Base-by-base conservation (phyloP, 1,140 invertebrate genomes). In the Epicauta chinensis region DNA sequence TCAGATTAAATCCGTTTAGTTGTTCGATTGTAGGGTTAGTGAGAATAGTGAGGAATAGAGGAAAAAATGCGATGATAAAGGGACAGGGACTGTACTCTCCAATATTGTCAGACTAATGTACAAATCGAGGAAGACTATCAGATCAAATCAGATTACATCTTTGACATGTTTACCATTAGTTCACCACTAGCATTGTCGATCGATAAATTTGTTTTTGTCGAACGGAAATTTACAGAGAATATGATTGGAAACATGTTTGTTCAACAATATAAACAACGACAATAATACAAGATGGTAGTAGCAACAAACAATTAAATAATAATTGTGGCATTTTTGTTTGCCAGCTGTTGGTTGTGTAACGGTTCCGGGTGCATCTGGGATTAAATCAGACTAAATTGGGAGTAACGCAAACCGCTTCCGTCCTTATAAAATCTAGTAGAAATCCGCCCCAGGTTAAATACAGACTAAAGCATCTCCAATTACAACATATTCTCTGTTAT, bases 141-240 rank as follows among this genome's bases (percentile, higher is more conserved):
- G 42, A 53, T 53, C 51, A 53, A 39, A 53, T 46, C 51, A 53
- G 51, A 53, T 53, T 53, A 53, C 51, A 53, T 53, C 44, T 46
- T 45, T 53, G 51, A 53, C 51, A 53, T 53, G 51, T 53, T 53
- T 53, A 46, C 51, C 43, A 53, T 53, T 53, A 53, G 45, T 47
- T 47, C 37, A 46, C 23, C 4, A 47, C 45, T 47, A 47, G 45
- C 37, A 47, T 46, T 47, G 34, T 5, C 45, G 45, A 47, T 47
- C 45, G 37, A 47, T 47, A 47, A 34, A 13, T 13, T 12, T 17
- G 34, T 16, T 47, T 47, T 23, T 23, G 34, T 47, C 15, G 34
- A 23, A 38, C 29, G 45, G 38, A 47, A 47, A 37, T 47, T 23
- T 47, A 47, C 37, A 14, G 45, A 47, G 34, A 47, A 47, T 47